phyloP scores from a whole-genome alignment of 2,797 vertebrate species.

The Xenopus petersii region DNA sequence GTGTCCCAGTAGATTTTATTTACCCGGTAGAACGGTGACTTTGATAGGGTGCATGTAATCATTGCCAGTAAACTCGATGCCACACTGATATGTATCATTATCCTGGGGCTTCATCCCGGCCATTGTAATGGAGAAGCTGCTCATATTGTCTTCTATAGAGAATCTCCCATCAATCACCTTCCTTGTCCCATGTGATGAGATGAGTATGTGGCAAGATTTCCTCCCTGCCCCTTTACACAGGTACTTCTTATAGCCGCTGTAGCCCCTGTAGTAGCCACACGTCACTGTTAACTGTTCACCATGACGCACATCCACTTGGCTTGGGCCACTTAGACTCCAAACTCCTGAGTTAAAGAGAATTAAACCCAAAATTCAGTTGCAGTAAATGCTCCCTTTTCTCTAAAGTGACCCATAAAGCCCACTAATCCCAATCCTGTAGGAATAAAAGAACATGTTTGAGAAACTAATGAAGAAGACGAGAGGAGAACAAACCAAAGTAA shows the following conservation, averaged over 20 bases:
- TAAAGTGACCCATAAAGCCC: no score
- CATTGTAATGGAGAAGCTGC: background rate
- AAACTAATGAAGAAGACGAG: no score
- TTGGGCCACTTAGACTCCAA: background rate
- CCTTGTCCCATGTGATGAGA: background rate
- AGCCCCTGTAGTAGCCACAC: background rate
- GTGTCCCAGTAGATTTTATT: no score
- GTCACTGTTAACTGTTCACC: background rate
- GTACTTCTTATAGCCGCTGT: background rate
- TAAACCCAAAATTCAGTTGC: no score
- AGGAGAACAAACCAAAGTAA: no score
- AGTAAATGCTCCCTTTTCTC: no score
- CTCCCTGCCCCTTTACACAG: background rate
- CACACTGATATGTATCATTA: background rate
- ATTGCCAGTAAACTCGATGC: background rate
- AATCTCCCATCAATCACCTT: background rate
- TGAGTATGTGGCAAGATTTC: background rate
- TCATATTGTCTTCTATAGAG: background rate
- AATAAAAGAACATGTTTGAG: no score
- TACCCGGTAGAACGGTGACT: conserved; percentile 2
- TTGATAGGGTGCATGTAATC: background rate
- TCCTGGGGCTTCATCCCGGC: background rate
- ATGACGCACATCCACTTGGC: background rate
- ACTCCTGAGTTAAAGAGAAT: background rate
- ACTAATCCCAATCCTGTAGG: no score